phyloP scores from a whole-genome alignment of 2,797 vertebrate species.

The Pteropus rufus region DNA sequence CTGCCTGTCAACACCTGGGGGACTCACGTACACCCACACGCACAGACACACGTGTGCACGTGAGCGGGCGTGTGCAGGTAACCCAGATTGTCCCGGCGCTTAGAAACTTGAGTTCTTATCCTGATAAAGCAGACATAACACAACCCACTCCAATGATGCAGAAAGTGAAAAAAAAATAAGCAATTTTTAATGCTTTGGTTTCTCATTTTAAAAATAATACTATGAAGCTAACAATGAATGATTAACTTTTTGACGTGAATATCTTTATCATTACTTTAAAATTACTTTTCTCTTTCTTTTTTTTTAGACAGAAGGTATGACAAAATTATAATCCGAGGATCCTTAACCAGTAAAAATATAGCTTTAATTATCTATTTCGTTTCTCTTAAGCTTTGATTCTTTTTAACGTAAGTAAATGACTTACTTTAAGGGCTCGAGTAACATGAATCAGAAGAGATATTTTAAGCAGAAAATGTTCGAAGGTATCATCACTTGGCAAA shows the following conservation, averaged over 20 bases:
- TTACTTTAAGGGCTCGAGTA: constrained; percentile 58
- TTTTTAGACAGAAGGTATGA: background rate
- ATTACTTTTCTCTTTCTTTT: background rate
- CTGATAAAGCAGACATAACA: background rate
- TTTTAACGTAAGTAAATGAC: constrained; percentile 46
- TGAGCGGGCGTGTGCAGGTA: background rate
- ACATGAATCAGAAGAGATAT: constrained; percentile 61
- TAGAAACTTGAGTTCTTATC: constrained; percentile 40
- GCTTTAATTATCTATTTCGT: constrained; percentile 47
- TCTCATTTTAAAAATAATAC: constrained; percentile 51
- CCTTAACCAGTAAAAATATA: constrained; percentile 49
- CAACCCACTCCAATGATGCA: background rate
- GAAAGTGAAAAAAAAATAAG: background rate
- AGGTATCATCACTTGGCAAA: constrained; percentile 54
- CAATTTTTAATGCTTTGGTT: background rate
- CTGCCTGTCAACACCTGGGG: constrained; percentile 70
- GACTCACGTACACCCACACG: background rate
- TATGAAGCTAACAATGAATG: background rate
- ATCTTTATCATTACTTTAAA: constrained; percentile 27
- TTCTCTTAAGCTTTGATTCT: constrained; percentile 48
- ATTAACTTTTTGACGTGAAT: constrained; percentile 1
- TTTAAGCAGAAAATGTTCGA: constrained; percentile 60
- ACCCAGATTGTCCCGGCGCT: background rate
- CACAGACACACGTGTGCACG: background rate
- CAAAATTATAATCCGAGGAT: constrained; percentile 33